Base-by-base conservation (phyloP, 2,888 invertebrate genomes). In the Amphiduros pacificus region DNA sequence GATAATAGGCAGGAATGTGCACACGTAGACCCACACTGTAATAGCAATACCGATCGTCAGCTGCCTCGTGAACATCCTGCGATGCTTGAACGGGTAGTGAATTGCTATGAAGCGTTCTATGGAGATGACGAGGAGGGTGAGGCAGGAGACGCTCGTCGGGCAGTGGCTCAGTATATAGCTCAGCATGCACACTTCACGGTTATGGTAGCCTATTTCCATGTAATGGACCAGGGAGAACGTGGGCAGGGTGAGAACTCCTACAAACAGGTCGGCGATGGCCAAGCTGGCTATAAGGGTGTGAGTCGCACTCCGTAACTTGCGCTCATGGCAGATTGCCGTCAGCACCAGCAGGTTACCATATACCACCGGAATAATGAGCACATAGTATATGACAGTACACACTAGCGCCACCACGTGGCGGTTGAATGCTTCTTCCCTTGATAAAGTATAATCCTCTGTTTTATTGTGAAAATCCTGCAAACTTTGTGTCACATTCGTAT, bases 81-180 rank as follows among this genome's bases (percentile, higher is more conserved):
- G 32, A 28, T 59, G 28, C 14, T 36, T n/a, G 52, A 36, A 59
- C 28, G 59, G 59, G n/a, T n/a, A 11, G 36, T 59, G 59, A 5
- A 59, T 26, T 32, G 59, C 59, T 1, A 59, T 36, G 26, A 31
- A 59, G 32, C 59, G 31, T 22, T 59, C 59, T 6, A 59, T 40
- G 50, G 59, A 50, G 9, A 59, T 22, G 2, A 51, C 24, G 1
- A 59, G 49, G 26, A 59, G 31, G 2, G 59, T 59, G 20, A 51
- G n/a, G 11, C 50, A 28, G 32, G 59, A 59, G 17, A 59, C 59
- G 5, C 59, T 51, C 14, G 49, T 49, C 6, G 59, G 59, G 36
- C 59, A 59, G 20, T 59, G 59, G 27, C 48, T 49, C n/a, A 59
- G 59, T 20, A 40, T 26, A 27, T 59, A 59, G 40, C 51, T 51